phyloP scores from a whole-genome alignment of 2,888 invertebrate genomes.

The Zaprionus lineosus region DNA sequence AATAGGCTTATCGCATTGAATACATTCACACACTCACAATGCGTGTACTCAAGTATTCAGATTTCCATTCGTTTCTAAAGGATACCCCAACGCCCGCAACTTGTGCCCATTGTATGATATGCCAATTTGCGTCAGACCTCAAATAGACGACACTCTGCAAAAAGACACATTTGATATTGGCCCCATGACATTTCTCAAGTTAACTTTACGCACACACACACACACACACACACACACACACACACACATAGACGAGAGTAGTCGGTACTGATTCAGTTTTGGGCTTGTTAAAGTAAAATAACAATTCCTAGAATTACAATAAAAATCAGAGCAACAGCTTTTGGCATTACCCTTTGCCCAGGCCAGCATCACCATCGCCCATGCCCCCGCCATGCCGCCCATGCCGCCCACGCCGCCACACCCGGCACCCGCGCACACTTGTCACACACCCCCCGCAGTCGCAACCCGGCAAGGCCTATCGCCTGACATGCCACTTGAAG shows the following conservation, averaged over 20 bases:
- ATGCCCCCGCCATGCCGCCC: not conserved
- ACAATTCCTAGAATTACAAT: constrained; percentile 75
- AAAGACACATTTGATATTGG: constrained; percentile 58
- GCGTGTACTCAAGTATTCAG: not conserved
- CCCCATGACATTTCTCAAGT: constrained; percentile 70
- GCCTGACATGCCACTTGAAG: constrained; percentile 56
- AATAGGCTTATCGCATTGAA: constrained; percentile 51
- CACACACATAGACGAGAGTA: not conserved
- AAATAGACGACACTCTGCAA: constrained; percentile 49
- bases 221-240: not conserved
- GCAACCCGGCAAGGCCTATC: too few species aligned
- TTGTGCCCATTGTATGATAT: constrained; percentile 38
- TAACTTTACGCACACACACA: constrained; percentile 29
- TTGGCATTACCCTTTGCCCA: constrained; percentile 66
- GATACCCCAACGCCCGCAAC: constrained; percentile 6
- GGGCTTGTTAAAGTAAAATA: constrained; percentile 75
- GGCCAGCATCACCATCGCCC: constrained; percentile 10
- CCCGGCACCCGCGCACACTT: too few species aligned
- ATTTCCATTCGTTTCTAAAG: not conserved
- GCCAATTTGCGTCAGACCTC: constrained; percentile 68
- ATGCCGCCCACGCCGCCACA: constrained; percentile 3
- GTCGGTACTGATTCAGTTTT: constrained; percentile 55
- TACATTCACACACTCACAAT: too few species aligned
- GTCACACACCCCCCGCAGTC: too few species aligned
- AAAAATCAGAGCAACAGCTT: constrained; percentile 70